Evolutionary conservation across 2,113 vertebrate genomes (phyloP), one percentile per base, ranked within the genome.

Genomic region (Dolichotis patagonum): DNA sequence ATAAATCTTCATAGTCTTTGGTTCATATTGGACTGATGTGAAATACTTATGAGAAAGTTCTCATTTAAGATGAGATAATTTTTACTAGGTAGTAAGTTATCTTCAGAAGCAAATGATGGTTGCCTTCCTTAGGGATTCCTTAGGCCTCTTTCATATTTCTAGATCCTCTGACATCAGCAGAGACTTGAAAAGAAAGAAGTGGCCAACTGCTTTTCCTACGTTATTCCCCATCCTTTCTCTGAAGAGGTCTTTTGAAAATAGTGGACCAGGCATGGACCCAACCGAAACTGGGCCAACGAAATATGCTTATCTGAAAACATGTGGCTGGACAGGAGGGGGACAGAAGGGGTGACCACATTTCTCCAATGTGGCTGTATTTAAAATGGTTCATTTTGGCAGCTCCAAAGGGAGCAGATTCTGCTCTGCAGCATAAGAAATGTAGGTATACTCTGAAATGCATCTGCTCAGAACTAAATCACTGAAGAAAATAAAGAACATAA

Each of bases 21-120:
- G 97, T 97, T 97, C 96, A 96, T 93, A 97, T 97, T 98, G 97
- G 91, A 98, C 97, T 96, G 86, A 92, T 87, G 20, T 85, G 56
- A 78, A 95, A 88, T 69, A 54, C 91, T 89, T 90, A 75, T 84
- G 58, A 96, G 54, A 67, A 86, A 83, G 54, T 95, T 96, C 95
- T 98, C 86, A 93, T 94, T 92, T 69, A 88, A 96, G 92, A 95
- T 95, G 56, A 73, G 52, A 77, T 46, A 12, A 49, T 90, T 71
- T 96, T 90, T 81, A 82, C 49, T 93, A 67, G 83, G 85, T 14
- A 85, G 8, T 86, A 91, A 94, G 85, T 80, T 87, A 38, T 91
- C 73, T 73, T 97, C 63, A 82, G 41, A 73, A 58, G 77, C 78
- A 91, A 83, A 10, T 54, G 35, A 73, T 82, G 71, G 65, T 7